A percentile compares a stretch with the other conserved stretches of the same genome.
These are phyloP conservation scores for Orius insidiosus DNA, from an alignment of 1,140 invertebrate species.

Conservation along the genomic window DNA sequence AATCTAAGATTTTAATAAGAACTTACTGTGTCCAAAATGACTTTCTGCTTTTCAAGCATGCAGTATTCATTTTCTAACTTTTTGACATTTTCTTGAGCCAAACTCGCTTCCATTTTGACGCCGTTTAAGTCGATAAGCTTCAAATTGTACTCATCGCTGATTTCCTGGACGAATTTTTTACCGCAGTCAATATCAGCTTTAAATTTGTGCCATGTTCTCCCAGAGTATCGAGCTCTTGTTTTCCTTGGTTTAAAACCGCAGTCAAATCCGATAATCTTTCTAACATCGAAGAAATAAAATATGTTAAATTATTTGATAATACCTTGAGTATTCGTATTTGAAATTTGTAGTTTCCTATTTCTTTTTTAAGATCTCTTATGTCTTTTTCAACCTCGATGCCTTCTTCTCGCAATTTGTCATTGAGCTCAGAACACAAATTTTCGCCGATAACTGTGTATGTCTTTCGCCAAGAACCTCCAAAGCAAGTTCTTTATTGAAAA, in stretches of 20 bases:
- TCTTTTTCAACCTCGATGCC: too few relatives aligned
- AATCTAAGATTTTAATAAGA: too few relatives aligned
- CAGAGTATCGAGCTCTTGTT: slow-evolving; percentile 21
- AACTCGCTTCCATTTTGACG: slow-evolving; percentile 34
- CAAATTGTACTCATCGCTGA: slow-evolving; percentile 28
- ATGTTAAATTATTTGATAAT: too few relatives aligned
- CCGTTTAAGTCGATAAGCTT: slow-evolving; percentile 43
- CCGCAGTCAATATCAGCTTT: slow-evolving; percentile 20
- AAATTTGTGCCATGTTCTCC: slow-evolving; percentile 3
- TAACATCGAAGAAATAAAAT: background rate
- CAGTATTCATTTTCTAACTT: slow-evolving; percentile 37
- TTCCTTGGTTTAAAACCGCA: background rate
- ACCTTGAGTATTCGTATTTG: too few relatives aligned
- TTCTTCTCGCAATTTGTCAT: too few relatives aligned
- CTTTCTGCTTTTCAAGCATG: slow-evolving; percentile 35
- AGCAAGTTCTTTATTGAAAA: too few relatives aligned
- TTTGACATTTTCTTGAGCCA: slow-evolving; percentile 34
- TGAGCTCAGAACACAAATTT: too few relatives aligned
- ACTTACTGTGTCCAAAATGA: slow-evolving; percentile 35
- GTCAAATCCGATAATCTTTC: slow-evolving; percentile 1
- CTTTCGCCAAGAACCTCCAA: too few relatives aligned
- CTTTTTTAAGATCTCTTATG: too few relatives aligned
- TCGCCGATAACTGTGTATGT: too few relatives aligned
- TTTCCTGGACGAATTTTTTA: slow-evolving; percentile 32
- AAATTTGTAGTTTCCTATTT: too few relatives aligned